Conservation (phyloP, 2,888 invertebrate genomes). For the Apeira syringaria region DNA sequence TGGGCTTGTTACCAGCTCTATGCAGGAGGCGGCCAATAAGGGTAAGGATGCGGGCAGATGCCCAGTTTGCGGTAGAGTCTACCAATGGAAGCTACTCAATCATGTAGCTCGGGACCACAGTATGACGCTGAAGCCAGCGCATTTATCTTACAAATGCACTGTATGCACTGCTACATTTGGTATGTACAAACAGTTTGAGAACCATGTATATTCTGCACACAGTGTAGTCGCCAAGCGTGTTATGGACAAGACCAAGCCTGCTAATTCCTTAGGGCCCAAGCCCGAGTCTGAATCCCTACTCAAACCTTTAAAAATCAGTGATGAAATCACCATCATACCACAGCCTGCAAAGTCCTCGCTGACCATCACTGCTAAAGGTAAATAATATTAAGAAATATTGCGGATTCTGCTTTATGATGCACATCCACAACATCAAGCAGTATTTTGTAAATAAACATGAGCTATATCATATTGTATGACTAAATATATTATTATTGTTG, state of each 20-base stretch:
- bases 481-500: conserved; percentile 42
- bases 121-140: conserved; percentile 96
- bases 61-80: conserved; percentile 96
- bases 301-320: conserved; percentile 94
- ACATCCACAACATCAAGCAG: conserved; percentile 62
- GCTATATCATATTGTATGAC: conserved; percentile 55
- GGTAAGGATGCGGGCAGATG: conserved; percentile 97
- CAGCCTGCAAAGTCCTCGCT: conserved; percentile 87
- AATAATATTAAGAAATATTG: conserved; percentile 58
- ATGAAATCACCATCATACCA: conserved; percentile 96
- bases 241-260: conserved; percentile 86
- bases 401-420: conserved; percentile 48
- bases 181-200: conserved; percentile 98
- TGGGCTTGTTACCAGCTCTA: conserved; percentile 96
- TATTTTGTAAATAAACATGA: conserved; percentile 75
- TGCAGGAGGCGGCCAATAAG: conserved; percentile 98
- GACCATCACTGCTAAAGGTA: conserved; percentile 74
- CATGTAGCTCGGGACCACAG: conserved; percentile 97
- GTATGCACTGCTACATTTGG: conserved; percentile 97
- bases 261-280: conserved; percentile 53
- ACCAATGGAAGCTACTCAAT: conserved; percentile 92
- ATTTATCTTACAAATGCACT: conserved; percentile 97
- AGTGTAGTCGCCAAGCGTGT: conserved; percentile 95
- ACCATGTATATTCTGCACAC: conserved; percentile 97
- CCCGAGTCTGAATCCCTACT: conserved; percentile 85